Conservation (phyloP, 2,888 invertebrate species). For the Drosophila histrio region DNA sequence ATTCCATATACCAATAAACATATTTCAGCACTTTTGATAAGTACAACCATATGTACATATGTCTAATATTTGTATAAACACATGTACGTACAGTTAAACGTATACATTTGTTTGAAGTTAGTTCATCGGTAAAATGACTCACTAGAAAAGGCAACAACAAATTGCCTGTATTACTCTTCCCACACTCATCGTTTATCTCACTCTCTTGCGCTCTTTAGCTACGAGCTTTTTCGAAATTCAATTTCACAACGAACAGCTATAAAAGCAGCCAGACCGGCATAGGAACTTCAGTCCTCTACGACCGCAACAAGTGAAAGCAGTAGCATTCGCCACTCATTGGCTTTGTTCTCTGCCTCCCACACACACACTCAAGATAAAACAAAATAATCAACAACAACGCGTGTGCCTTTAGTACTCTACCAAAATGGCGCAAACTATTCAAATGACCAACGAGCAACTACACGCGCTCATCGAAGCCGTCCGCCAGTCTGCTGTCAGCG, state of each 20-base stretch:
- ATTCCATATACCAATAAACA: neutral
- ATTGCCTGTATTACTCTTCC: neutral
- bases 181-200: neutral
- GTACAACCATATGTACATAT: neutral
- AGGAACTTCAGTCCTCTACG: constrained; percentile 48
- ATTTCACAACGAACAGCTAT: constrained; percentile 62
- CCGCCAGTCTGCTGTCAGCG: constrained; percentile 49
- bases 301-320: constrained; percentile 36
- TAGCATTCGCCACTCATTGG: constrained; percentile 66
- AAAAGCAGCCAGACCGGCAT: constrained; percentile 19
- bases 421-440: constrained; percentile 64
- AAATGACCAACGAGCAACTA: constrained; percentile 81
- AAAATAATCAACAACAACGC: constrained; percentile 4
- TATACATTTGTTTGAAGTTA: neutral
- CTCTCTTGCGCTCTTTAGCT: neutral
- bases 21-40: neutral
- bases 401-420: constrained; percentile 2
- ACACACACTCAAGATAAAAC: neutral
- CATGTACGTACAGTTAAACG: neutral
- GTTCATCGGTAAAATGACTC: constrained; percentile 26
- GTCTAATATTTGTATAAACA: neutral
- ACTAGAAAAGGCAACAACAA: constrained; percentile 13
- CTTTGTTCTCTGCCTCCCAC: constrained; percentile 56
- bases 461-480: constrained; percentile 78
- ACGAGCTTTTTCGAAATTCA: constrained; percentile 55